Evolutionary conservation across 2,797 vertebrate genomes (phyloP), one percentile per base, ranked within the genome.

Genomic region (Sebastiscus tertius): DNA sequence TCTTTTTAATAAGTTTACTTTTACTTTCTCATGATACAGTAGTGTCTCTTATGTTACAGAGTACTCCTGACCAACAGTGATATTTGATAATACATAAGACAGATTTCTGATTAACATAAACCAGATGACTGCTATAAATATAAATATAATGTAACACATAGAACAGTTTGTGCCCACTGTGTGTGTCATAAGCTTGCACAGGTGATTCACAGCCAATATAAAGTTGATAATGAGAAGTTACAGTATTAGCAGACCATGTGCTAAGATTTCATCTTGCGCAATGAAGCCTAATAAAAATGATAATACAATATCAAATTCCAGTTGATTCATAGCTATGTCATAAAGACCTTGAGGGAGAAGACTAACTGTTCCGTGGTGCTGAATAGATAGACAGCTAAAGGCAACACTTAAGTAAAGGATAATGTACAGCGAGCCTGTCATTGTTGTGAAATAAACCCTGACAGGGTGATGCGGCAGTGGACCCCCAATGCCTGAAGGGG

Each of bases 281-380:
- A 16, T 62, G 6, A 72, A 61, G 36, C 22, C 11, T 11, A 62
- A 64, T 75, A 65, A 74, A 83, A 77, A 56, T 33, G 3, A 56
- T 31, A 2, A 69, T 42, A 33, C 27, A 13, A 73, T 71, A 72
- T 75, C 29, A 83, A 63, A 72, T 22, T 77, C 39, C 22, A 29
- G 14, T 22, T 79, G 27, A 77, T 54, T 76, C 13, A 63, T 16
- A 24, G 2, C 69, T 56, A 33, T n/a, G 12, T 72, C 54, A 52
- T 9, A 3, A 16, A 71, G 52, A 54, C 42, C 62, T 58, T 55
- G 22, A 67, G 46, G 10, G 16, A 24, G 16, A 36, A 55, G 46
- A 13, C 24, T 16, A 52, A 60, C 54, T 20, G 59, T 27, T 7
- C 14, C 9, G 16, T 3, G 34, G 29, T 10, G 22, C 5, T n/a